Base-by-base conservation (phyloP, 2,797 vertebrate species). In the Coregonus sp. region DNA sequence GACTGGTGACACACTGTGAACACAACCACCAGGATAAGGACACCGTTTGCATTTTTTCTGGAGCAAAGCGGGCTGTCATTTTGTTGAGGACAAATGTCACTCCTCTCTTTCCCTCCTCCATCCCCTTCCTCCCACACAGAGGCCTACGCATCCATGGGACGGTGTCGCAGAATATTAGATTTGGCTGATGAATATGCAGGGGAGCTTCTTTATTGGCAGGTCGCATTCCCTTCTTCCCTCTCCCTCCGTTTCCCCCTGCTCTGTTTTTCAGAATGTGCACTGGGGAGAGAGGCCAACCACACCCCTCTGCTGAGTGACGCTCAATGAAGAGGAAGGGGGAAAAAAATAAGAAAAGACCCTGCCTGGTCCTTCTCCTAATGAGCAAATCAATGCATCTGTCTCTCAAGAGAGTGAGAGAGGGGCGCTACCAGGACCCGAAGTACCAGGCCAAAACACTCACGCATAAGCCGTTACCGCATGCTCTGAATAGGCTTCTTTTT, bases 331-430 rank as follows among this genome's bases (percentile, higher is more conserved):
- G 47, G 25, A 25, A 56, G 76, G 87, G 91, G 91, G 91, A 91
- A 92, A 90, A 80, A 86, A 78, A 76, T 85, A 70, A 33, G 31
- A 33, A 33, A 84, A 74, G 77, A 56, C 87, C 89, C 88, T 81
- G 89, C 87, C 89, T 82, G 84, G 88, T 90, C 89, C 91, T 91
- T 88, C 80, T 85, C 90, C 86, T 94, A 94, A 94, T 93, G 94
- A 94, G 93, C 93, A 92, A 94, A 94, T 94, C 94, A 94, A 93
- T 94, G 94, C 92, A 94, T 92, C 91, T 91, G 91, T 92, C 91
- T 90, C 89, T 91, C 87, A 91, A 92, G 92, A 90, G 90, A 86
- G 68, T 81, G 80, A 82, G 79, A 73, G 80, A 79, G 77, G 83
- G 89, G 82, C 84, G 75, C 89, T 84, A 86, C 63, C 89, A 82